phyloP scores from a whole-genome alignment of 2,888 invertebrate genomes.

The Biston stratarius region DNA sequence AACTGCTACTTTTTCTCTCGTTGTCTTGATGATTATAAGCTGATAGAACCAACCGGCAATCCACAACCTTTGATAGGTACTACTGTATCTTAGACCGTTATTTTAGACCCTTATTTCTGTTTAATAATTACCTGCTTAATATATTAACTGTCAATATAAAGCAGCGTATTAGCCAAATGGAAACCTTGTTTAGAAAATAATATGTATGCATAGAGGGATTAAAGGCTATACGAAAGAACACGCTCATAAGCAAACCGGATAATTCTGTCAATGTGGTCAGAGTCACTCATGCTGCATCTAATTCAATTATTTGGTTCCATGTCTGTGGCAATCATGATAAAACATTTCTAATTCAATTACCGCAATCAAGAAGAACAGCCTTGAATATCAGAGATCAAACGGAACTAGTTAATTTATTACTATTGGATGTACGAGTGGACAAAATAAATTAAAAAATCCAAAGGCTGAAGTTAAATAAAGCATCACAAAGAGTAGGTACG shows the following conservation, averaged over 20 bases:
- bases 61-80: no score
- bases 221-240: not conserved
- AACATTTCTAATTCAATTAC: slow-evolving; percentile 29
- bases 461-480: not conserved
- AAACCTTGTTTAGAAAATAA: no score
- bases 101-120: no score
- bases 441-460: slow-evolving; percentile 8
- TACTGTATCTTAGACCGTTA: no score
- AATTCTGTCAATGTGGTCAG: slow-evolving; percentile 1
- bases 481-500: no score
- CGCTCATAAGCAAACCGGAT: not conserved
- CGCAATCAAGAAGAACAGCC: slow-evolving; percentile 19
- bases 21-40: no score
- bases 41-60: no score
- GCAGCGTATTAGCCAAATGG: no score
- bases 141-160: no score
- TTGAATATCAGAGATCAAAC: slow-evolving; percentile 22
- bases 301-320: slow-evolving; percentile 18
- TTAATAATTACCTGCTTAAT: no score
- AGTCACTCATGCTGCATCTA: slow-evolving; percentile 19
- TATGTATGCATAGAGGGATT: no score
- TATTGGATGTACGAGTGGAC: slow-evolving; percentile 9
- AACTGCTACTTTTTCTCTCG: no score
- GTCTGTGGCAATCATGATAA: slow-evolving; percentile 11
- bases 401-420: slow-evolving; percentile 15